These are phyloP conservation scores for Ptychoptera albimana DNA, from an alignment of 2,888 invertebrate genomes.

Conservation along the genomic window DNA sequence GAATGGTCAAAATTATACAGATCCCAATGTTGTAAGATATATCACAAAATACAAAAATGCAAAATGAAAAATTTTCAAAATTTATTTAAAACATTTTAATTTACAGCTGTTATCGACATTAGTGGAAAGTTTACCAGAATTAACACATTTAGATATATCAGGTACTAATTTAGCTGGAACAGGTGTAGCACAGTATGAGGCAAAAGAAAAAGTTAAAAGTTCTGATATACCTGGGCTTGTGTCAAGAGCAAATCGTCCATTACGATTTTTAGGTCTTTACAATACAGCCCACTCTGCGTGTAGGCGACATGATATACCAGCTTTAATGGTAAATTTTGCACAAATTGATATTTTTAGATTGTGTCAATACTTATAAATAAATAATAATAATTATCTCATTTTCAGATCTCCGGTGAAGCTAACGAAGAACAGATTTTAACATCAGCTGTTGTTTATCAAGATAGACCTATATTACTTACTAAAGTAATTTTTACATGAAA, in stretches of 20 bases:
- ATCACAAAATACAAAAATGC: not conserved
- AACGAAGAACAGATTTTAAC: slow-evolving; percentile 80
- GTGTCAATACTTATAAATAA: not conserved
- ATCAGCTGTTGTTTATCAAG: slow-evolving; percentile 69
- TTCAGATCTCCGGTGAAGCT: slow-evolving; percentile 77
- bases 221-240: slow-evolving; percentile 80
- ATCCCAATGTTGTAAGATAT: slow-evolving; percentile 45
- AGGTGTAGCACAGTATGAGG: slow-evolving; percentile 46
- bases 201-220: slow-evolving; percentile 23
- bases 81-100: not conserved
- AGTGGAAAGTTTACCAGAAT: slow-evolving; percentile 52
- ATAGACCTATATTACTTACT: slow-evolving; percentile 64
- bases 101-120: slow-evolving; percentile 42
- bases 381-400: slow-evolving; percentile 8
- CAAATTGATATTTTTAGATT: not conserved
- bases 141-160: slow-evolving; percentile 82
- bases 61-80: not conserved
- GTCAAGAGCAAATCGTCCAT: slow-evolving; percentile 53
- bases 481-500: slow-evolving; percentile 17
- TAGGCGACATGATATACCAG: slow-evolving; percentile 80
- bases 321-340: slow-evolving; percentile 48
- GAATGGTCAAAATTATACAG: slow-evolving; percentile 49
- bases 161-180: slow-evolving; percentile 89
- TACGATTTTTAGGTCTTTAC: slow-evolving; percentile 85
- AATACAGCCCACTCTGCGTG: slow-evolving; percentile 82